These are phyloP conservation scores for Oedothorax gibbosus DNA, from an alignment of 1,140 invertebrate genomes.

Conservation along the genomic window DNA sequence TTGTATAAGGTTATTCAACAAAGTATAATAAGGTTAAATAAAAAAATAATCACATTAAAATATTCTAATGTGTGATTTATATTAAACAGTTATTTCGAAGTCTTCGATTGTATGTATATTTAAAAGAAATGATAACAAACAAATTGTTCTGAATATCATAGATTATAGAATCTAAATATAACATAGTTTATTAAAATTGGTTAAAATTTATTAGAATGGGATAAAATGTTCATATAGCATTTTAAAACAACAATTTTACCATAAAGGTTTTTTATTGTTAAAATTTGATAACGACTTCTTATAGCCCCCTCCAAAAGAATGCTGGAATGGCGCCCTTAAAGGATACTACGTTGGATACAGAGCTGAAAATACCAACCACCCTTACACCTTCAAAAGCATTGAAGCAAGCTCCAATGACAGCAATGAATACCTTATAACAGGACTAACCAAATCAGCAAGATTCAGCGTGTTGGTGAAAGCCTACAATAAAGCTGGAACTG, in stretches of 20 bases:
- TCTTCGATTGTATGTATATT: too few species aligned
- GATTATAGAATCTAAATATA: too few species aligned
- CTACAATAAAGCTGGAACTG: constrained; percentile 64
- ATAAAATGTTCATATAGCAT: too few species aligned
- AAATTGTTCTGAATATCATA: too few species aligned
- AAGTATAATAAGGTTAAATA: too few species aligned
- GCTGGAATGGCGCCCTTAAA: constrained; percentile 94
- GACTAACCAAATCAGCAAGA: constrained; percentile 61
- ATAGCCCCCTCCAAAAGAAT: constrained; percentile 81
- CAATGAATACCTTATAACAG: constrained; percentile 63
- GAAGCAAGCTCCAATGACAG: constrained; percentile 46
- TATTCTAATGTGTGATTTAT: too few species aligned
- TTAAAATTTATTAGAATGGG: too few species aligned
- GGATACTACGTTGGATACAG: constrained; percentile 74
- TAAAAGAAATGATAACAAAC: too few species aligned
- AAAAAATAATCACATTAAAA: too few species aligned
- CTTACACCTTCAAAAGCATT: constrained; percentile 55
- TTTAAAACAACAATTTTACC: background rate
- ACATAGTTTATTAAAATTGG: too few species aligned
- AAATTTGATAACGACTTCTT: constrained; percentile 5
- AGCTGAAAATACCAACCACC: constrained; percentile 88
- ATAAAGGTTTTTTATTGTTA: background rate
- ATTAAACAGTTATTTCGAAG: too few species aligned
- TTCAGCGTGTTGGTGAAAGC: constrained; percentile 65
- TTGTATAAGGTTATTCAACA: too few species aligned